Conservation (phyloP, 2,888 invertebrate species). For the Macaria notata region DNA sequence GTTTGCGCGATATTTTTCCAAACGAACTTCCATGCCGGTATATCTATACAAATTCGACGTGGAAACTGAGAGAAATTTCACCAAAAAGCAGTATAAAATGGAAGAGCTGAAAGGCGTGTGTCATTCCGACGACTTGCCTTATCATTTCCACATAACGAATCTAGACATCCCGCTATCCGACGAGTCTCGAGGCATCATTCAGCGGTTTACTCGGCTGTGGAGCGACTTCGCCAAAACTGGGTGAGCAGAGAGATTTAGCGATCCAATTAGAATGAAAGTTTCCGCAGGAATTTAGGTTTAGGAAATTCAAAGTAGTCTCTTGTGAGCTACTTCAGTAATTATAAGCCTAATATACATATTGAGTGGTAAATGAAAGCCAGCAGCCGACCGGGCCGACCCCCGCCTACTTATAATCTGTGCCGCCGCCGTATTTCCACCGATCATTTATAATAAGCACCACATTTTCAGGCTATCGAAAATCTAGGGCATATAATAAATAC, state of each 20-base stretch:
- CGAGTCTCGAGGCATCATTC: conserved; percentile 52
- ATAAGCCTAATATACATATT: not conserved
- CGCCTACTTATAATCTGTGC: not conserved
- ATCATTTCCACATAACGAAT: conserved; percentile 64
- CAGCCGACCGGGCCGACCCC: not conserved
- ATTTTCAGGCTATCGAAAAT: conserved; percentile 1
- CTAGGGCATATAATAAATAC: conserved; percentile 3
- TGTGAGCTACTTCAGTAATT: not conserved
- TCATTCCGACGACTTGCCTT: conserved; percentile 68
- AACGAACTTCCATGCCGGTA: conserved; percentile 46
- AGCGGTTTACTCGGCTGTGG: conserved; percentile 61
- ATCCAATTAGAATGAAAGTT: not conserved
- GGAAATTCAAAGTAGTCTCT: not conserved
- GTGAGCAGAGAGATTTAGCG: conserved; percentile 45
- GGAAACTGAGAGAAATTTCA: conserved; percentile 67
- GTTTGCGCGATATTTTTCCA: conserved; percentile 58
- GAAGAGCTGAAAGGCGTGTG: conserved; percentile 61
- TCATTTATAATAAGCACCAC: conserved; percentile 3
- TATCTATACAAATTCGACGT: conserved; percentile 65
- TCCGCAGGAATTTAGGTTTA: not conserved
- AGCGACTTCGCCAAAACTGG: conserved; percentile 64
- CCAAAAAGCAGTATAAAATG: conserved; percentile 65
- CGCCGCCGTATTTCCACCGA: not conserved
- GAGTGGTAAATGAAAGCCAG: not conserved
- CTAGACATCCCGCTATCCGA: conserved; percentile 62